Base-by-base conservation (phyloP, 2,113 vertebrate species). In the Porphyrio hochstetteri region DNA sequence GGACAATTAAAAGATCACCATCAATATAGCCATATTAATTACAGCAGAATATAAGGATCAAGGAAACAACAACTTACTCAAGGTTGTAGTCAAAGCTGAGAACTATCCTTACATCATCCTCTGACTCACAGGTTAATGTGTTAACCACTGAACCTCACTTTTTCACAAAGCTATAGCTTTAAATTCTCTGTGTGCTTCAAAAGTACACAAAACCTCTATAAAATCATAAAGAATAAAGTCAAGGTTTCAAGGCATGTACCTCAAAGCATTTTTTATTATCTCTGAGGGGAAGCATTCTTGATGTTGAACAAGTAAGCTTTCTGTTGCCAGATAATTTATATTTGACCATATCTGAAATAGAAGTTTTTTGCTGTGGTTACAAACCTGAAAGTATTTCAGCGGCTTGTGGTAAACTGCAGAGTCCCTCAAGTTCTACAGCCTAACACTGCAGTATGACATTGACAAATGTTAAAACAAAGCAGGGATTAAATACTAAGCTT, bases 301-400 rank as follows among this genome's bases (percentile, higher is more conserved):
- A 40, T 90, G 64, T 82, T 86, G 63, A 77, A 69, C 23, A 80
- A 94, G 60, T 15, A 17, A 90, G n/a, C 5, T 80, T 88, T 81
- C 65, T 82, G 64, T 80, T 86, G 61, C 42, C 36, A 68, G 19
- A 79, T 55, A 84, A 88, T 92, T 81, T 89, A 46, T 86, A 90
- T 93, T 94, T 92, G 70, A 91, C 35, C 28, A 23, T 77, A 81
- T 74, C 40, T 94, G 80, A 97, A 97, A 93, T 25, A 70, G 67
- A 92, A 88, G 35, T 20, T 2, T 50, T 96, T 82, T 80, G 48
- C 42, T 72, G 70, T 81, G 35, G 52, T 92, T 93, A 68, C 48
- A 94, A 93, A 91, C 52, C 42, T 70, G 46, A 53, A 94, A 83
- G 40, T 36, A 78, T 93, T 95, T 77, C 88, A 92, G n/a, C 44